phyloP scores from a whole-genome alignment of 92 coral and sea anemone genomes.

The Blastomussa wellsi region DNA sequence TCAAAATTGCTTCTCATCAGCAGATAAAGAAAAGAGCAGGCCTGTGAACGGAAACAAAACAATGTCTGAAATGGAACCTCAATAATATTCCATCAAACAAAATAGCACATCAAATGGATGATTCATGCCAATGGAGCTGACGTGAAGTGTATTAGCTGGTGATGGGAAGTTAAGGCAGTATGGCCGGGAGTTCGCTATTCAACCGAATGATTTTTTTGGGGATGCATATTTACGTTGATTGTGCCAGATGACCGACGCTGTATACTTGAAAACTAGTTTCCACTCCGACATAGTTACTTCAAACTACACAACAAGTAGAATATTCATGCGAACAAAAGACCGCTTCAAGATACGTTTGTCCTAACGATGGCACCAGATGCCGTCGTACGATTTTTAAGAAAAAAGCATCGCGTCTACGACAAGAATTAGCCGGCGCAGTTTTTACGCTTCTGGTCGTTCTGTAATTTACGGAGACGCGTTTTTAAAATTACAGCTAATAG shows the following conservation, averaged over 20 bases:
- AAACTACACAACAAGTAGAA: background rate
- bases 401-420: background rate
- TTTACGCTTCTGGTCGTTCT: background rate
- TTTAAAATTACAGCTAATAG: background rate
- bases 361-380: background rate
- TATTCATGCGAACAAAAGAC: background rate
- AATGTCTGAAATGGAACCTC: background rate
- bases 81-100: background rate
- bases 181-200: background rate
- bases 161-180: background rate
- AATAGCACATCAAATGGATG: background rate
- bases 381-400: background rate
- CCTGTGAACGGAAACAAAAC: conserved; percentile 47
- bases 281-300: background rate
- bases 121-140: background rate
- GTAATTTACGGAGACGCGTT: background rate
- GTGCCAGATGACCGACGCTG: background rate
- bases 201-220: background rate
- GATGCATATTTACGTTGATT: background rate
- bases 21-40: conserved; percentile 89
- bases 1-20: conserved; percentile 99
- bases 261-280: background rate
- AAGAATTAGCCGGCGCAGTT: background rate
- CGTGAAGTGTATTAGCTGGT: background rate
- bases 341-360: background rate